Evolutionary conservation across 2,113 vertebrate species (phyloP), one percentile per base, ranked within the genome.

Genomic region (Percopsis transmontana): DNA sequence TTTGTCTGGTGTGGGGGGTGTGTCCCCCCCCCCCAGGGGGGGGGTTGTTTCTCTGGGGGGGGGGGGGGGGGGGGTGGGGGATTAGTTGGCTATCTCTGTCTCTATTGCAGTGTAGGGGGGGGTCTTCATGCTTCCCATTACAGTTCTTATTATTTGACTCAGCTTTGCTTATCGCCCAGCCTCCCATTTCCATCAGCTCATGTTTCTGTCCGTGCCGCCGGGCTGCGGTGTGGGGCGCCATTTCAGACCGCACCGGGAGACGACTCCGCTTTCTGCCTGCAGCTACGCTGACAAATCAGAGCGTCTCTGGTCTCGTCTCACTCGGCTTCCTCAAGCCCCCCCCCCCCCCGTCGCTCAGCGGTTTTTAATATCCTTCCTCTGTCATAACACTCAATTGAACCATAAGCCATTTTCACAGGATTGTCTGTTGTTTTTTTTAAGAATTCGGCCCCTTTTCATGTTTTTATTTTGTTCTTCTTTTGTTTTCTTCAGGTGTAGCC

Each of bases 161-260:
- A 73, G 63, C 77, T 75, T 52, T 47, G 66, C 56, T 76, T 65
- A 80, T 87, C 71, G 47, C 65, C 6, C 50, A 74, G 63, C 73
- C 62, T 77, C n/a, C 68, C 77, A 77, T 73, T 86, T 77, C 51
- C 56, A 81, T 85, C 78, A 72, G 80, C 76, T 86, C 85, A 68
- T 83, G 62, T 76, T 73, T 89, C 87, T 80, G 62, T 58, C 66
- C 78, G 66, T 79, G 85, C 73, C 83, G 81, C 24, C 76, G 82
- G 81, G 74, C 74, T 62, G 62, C 20, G 66, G 80, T 61, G 20
- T 23, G 53, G 68, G 72, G 47, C 61, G 42, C 76, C 74, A 80
- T 74, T 84, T 77, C 59, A 74, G 76, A 65, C 41, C 76, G 79
- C 77, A 73, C 38, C 12, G 66, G 79, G 79, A 68, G 66, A 68